Conservation (phyloP, 92 coral and sea anemone species). For the Heteractis magnifica region DNA sequence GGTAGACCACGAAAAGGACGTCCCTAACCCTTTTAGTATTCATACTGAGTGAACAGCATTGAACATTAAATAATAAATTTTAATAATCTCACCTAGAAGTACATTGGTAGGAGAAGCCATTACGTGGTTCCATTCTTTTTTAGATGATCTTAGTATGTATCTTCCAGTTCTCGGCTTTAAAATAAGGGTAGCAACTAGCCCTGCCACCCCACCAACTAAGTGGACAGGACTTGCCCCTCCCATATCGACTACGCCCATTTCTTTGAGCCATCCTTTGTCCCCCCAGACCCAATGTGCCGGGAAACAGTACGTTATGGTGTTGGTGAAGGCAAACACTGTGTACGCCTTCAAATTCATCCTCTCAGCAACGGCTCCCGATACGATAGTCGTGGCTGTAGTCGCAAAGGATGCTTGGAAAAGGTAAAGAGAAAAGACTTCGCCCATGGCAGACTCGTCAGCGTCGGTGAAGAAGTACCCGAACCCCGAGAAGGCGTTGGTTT, state of each 20-base stretch:
- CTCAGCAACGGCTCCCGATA: slow-evolving; percentile 84
- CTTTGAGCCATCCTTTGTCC: slow-evolving; percentile 76
- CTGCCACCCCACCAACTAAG: slow-evolving; percentile 84
- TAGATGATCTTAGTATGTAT: slow-evolving; percentile 29
- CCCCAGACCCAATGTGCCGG: slow-evolving; percentile 97
- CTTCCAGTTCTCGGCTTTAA: slow-evolving; percentile 77
- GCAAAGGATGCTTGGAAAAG: slow-evolving; percentile 88
- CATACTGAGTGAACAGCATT: neutral
- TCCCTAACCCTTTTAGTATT: too few species aligned
- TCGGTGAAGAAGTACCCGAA: slow-evolving; percentile 82
- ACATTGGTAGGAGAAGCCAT: slow-evolving; percentile 72
- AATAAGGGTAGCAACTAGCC: slow-evolving; percentile 77
- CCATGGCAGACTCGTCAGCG: slow-evolving; percentile 79
- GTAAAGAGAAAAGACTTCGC: slow-evolving; percentile 74
- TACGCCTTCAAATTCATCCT: slow-evolving; percentile 81
- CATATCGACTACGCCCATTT: slow-evolving; percentile 81
- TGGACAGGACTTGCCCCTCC: slow-evolving; percentile 93
- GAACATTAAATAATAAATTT: neutral
- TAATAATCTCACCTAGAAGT: slow-evolving; percentile 46
- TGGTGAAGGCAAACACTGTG: slow-evolving; percentile 81
- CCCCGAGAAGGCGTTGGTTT: slow-evolving; percentile 69
- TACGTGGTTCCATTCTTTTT: slow-evolving; percentile 42
- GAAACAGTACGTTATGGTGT: slow-evolving; percentile 77
- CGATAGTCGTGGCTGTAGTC: slow-evolving; percentile 84
- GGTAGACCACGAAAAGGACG: too few species aligned